A percentile compares a stretch with the other conserved stretches of the same genome.
Evolutionary conservation across 2,113 vertebrate species (phyloP).

Genomic region (Microtus richardsoni): DNA sequence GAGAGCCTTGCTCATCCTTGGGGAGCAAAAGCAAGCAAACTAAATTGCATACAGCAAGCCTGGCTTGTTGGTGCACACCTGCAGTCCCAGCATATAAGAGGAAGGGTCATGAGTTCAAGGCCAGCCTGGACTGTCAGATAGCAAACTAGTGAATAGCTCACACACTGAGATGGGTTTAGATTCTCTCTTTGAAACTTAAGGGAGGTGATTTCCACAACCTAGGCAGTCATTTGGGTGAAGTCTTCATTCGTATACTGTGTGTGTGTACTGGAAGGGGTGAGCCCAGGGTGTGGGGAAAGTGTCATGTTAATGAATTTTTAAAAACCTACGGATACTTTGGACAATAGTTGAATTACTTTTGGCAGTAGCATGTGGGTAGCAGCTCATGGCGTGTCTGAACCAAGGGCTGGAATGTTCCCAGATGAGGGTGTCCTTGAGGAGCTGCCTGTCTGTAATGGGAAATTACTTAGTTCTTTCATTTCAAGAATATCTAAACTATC

Average conservation of each 20-base stretch:
- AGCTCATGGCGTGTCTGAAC: too few relatives aligned
- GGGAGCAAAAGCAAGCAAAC: neutral
- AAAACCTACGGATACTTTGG: too few relatives aligned
- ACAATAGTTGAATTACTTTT: too few relatives aligned
- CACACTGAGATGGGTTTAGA: neutral
- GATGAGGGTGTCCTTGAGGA: too few relatives aligned
- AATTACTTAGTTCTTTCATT: too few relatives aligned
- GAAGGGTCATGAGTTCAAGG: neutral
- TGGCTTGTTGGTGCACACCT: neutral
- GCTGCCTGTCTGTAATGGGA: too few relatives aligned
- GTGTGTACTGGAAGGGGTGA: neutral
- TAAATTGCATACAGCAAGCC: neutral
- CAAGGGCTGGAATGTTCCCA: too few relatives aligned
- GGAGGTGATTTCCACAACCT: neutral
- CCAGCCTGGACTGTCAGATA: neutral
- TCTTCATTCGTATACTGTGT: neutral
- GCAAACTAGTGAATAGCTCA: neutral
- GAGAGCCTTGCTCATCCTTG: neutral
- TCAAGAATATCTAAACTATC: too few relatives aligned
- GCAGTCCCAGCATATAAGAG: neutral
- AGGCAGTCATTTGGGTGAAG: neutral
- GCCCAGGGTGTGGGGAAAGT: neutral
- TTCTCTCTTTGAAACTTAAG: neutral
- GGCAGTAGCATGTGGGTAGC: too few relatives aligned
- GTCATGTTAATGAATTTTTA: conserved; percentile 6